Conservation (phyloP, 2,797 vertebrate species). For the Sardinella longiceps region DNA sequence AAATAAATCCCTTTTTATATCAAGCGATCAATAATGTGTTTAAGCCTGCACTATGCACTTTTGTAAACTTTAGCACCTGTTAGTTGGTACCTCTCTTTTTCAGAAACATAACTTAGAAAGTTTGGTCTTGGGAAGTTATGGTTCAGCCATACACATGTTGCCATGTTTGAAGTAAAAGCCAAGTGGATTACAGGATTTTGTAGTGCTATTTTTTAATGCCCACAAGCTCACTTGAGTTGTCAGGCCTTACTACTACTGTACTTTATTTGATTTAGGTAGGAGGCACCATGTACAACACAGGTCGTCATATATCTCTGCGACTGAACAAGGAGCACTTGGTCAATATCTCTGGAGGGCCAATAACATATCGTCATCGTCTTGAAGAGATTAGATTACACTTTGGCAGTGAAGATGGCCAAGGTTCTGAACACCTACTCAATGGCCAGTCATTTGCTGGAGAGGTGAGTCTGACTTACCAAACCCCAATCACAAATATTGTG, state of each 20-base stretch:
- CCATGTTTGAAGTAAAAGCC: neutral
- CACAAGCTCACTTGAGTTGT: neutral
- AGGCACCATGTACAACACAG: conserved; percentile 99
- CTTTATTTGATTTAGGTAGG: conserved; percentile 82
- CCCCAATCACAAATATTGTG: neutral
- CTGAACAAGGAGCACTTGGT: conserved; percentile 98
- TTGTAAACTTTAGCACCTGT: no score
- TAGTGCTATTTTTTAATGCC: neutral
- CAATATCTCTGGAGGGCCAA: conserved; percentile 95
- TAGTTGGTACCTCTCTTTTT: no score
- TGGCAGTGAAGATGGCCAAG: conserved; percentile 94
- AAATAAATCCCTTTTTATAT: no score
- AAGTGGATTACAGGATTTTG: neutral
- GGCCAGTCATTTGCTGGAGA: conserved; percentile 98
- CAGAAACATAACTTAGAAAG: no score
- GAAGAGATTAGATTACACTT: conserved; percentile 98
- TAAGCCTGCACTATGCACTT: no score
- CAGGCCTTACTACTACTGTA: neutral
- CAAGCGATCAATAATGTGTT: no score
- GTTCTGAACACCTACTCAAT: conserved; percentile 96
- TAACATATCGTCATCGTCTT: conserved; percentile 96
- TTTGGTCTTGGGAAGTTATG: no score
- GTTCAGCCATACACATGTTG: no score
- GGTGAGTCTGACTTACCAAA: conserved; percentile 78
- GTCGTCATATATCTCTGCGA: conserved; percentile 93